These are phyloP conservation scores for Amphiprion percula DNA, from an alignment of 2,113 vertebrate species.

Conservation along the genomic window DNA sequence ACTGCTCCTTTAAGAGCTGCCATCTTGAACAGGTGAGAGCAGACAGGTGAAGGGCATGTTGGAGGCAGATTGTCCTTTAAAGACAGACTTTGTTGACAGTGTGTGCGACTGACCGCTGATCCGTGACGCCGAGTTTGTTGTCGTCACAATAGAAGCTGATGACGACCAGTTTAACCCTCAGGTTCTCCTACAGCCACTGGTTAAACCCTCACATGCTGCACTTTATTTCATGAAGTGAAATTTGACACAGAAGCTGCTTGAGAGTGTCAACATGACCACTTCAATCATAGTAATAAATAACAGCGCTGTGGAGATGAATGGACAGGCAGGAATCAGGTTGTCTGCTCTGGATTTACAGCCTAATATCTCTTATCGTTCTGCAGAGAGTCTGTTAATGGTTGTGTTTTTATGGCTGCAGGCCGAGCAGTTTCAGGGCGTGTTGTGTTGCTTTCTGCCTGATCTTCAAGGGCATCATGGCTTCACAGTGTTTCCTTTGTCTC, in stretches of 20 bases:
- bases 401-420: conserved; percentile 53
- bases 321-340: background rate
- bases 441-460: conserved; percentile 46
- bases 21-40: background rate
- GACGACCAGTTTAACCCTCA: background rate
- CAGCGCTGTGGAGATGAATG: background rate
- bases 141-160: conserved; percentile 53
- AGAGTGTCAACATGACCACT: too few species aligned
- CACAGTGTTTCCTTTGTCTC: conserved; percentile 49
- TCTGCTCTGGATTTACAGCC: conserved; percentile 18
- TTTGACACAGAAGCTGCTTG: background rate
- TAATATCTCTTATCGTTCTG: conserved; percentile 9
- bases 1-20: background rate
- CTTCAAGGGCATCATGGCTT: conserved; percentile 59
- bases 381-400: conserved; percentile 60
- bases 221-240: background rate
- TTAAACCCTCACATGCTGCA: too few species aligned
- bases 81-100: conserved; percentile 57
- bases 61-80: conserved; percentile 1
- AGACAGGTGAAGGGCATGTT: conserved; percentile 35
- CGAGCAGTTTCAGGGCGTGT: conserved; percentile 12
- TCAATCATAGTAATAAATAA: background rate
- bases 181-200: too few species aligned
- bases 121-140: conserved; percentile 27
- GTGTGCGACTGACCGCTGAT: conserved; percentile 34